Evolutionary conservation across 2,113 vertebrate genomes (phyloP).

Genomic region (Actinemys pallida): DNA sequence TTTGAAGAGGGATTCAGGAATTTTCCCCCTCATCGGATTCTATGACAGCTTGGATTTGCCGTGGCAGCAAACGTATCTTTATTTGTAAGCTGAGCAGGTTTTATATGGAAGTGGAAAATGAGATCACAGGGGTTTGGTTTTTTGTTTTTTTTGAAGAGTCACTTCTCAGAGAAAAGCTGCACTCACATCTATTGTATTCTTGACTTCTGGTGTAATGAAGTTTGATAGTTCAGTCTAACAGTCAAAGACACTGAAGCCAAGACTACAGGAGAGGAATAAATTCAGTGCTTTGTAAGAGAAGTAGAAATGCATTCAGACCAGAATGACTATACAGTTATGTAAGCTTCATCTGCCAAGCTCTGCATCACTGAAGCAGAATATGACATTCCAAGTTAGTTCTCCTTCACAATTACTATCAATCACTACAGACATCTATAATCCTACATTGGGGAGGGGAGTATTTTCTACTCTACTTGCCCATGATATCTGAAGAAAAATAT

Average conservation of each 20-base stretch:
- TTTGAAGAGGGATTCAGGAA: slow-evolving; percentile 42
- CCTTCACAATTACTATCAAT: neutral
- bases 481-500: no score
- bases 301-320: no score
- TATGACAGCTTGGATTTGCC: neutral
- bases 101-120: neutral
- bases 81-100: neutral
- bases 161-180: neutral
- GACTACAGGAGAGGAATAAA: neutral
- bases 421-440: neutral
- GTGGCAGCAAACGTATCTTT: neutral
- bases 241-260: neutral
- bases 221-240: neutral
- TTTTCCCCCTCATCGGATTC: neutral
- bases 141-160: neutral
- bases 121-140: neutral
- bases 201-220: neutral
- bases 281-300: no score
- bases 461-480: no score
- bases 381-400: no score
- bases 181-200: neutral
- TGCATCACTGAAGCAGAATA: no score
- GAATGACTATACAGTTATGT: neutral
- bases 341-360: neutral
- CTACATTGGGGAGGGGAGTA: no score